Conservation (phyloP, 2,797 vertebrate genomes). For the Sphenopsis melanotis region DNA sequence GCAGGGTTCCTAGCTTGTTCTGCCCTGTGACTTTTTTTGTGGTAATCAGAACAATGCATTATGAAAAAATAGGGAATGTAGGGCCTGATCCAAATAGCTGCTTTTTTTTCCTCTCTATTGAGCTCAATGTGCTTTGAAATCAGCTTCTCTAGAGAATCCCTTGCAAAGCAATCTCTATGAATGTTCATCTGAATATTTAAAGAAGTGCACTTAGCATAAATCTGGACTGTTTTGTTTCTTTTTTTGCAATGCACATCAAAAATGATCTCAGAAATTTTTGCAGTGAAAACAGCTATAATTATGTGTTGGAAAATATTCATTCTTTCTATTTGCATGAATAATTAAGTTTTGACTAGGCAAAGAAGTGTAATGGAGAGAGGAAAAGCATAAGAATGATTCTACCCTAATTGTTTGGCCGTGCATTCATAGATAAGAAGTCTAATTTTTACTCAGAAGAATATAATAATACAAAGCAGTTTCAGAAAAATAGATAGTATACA, state of each 20-base stretch:
- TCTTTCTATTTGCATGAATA: slow-evolving; percentile 20
- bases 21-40: background rate
- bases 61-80: background rate
- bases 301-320: slow-evolving; percentile 22
- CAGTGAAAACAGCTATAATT: background rate
- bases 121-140: background rate
- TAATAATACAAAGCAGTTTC: background rate
- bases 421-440: background rate
- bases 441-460: background rate
- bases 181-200: slow-evolving; percentile 46
- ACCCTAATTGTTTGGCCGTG: background rate
- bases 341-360: slow-evolving; percentile 13
- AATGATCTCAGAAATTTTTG: background rate
- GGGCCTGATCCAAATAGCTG: background rate
- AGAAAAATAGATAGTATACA: background rate
- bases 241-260: background rate
- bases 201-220: slow-evolving; percentile 1
- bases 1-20: background rate
- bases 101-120: background rate
- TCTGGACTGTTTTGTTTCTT: background rate
- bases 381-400: background rate
- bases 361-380: background rate
- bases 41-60: background rate
- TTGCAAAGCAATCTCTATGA: background rate
- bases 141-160: background rate